Conservation (phyloP, 2,113 vertebrate species). For the Ondatra zibethicus region DNA sequence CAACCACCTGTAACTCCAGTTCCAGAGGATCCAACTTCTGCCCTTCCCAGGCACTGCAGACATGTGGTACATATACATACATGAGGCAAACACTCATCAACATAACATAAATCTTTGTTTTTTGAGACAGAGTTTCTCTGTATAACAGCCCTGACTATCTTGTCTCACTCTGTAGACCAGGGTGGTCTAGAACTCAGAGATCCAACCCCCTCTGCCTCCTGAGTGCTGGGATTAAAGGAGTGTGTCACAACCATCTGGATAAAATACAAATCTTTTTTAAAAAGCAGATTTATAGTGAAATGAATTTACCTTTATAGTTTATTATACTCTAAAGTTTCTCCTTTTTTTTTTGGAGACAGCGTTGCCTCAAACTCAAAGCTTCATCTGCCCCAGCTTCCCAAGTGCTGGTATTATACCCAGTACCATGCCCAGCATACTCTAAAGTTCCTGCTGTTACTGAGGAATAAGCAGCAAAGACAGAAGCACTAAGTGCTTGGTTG, state of each 20-base stretch:
- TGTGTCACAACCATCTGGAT: background rate
- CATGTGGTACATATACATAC: too few species aligned
- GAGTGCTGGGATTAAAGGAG: background rate
- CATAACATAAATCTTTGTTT: background rate
- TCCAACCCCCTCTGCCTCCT: background rate
- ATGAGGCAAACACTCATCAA: too few species aligned
- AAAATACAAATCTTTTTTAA: background rate
- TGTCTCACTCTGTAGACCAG: background rate
- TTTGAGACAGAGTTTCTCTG: background rate
- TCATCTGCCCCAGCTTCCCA: background rate
- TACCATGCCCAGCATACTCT: background rate
- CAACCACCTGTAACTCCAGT: background rate
- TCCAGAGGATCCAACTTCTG: background rate
- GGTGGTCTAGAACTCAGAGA: background rate
- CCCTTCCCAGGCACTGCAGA: background rate
- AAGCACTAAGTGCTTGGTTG: constrained; percentile 16
- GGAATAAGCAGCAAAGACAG: background rate
- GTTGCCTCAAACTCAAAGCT: background rate
- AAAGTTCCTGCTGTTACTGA: background rate
- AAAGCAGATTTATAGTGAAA: background rate
- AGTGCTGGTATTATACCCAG: background rate
- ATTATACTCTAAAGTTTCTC: background rate
- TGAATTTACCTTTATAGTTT: constrained; percentile 22
- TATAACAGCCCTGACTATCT: background rate
- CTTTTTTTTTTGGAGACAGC: background rate